Conservation (phyloP, 2,888 invertebrate genomes). For the Neria commutata region DNA sequence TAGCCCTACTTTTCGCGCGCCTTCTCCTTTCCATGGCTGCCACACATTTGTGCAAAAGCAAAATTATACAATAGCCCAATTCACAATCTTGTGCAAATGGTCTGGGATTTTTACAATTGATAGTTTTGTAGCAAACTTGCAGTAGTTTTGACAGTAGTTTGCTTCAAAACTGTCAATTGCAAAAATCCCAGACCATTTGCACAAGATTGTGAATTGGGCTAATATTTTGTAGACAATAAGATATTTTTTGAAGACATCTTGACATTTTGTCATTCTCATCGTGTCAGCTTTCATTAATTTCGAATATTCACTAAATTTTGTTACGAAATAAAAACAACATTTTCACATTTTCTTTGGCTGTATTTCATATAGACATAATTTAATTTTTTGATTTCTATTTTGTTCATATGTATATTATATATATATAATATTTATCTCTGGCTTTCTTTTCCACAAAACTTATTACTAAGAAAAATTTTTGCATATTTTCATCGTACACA, state of each 20-base stretch:
- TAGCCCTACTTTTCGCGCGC: no score
- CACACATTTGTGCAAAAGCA: no score
- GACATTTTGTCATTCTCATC: background rate
- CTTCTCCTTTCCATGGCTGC: no score
- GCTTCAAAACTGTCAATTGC: no score
- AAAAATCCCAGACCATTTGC: no score
- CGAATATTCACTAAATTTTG: background rate
- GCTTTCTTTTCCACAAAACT: background rate
- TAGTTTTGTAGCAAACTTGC: no score
- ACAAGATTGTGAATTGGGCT: background rate
- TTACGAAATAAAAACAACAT: background rate
- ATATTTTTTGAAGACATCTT: background rate
- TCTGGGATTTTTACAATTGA: no score
- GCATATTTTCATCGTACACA: no score
- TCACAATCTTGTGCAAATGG: no score
- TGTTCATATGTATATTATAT: background rate
- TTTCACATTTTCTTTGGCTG: background rate
- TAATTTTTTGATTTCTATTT: background rate
- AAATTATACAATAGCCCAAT: no score
- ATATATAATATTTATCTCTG: background rate
- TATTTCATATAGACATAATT: conserved; percentile 2
- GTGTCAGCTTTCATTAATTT: background rate
- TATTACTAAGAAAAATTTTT: no score
- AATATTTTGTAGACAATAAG: background rate
- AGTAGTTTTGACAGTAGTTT: no score